Base-by-base conservation (phyloP, 2,888 invertebrate species). In the Philopedon plagiatum region DNA sequence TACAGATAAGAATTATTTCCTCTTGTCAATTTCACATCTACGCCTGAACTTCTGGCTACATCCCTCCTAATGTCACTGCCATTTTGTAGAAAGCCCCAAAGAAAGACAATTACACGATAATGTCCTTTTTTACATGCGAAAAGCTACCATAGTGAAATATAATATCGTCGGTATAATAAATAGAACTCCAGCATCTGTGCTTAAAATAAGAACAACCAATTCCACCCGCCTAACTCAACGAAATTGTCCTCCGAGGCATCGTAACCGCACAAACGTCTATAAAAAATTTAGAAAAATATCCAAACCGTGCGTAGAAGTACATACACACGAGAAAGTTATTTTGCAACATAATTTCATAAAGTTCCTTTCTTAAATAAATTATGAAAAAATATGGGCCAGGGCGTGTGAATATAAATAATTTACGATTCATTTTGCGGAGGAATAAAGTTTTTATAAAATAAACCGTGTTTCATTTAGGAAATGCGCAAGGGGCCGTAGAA, bases 181-280 rank as follows among this genome's bases (percentile, higher is more conserved):
- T 62, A 61, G 69, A 39, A 34, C 60, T 56, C 44, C 64, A 71
- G 51, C 64, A 71, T 58, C 71, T 65, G 71, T 37, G 64, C 71
- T 63, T 71, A 64, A 71, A 64, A 57, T 21, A 49, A 37, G 41
- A 71, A 58, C 49, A 71, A 64, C 64, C 71, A 65, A 71, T 71
- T 71, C 58, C 65, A 32, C 56, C 49, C 64, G 39, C 19, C 60
- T 64, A 71, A 70, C 71, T 64, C 57, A 37, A 58, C 58, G 41
- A 39, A 71, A 71, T 71, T 57, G 65, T 71, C 49, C 71, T 71
- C 71, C 13, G 60, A 49, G 71, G 71, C 32, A 49, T 71, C 71
- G 65, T 71, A 71, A 58, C 62, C 58, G 41, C 51, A 71, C 58
- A 71, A 71, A 58, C 54, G 34, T 15, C 34, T 29, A 54, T 54